Evolutionary conservation across 2,888 invertebrate genomes (phyloP).

Genomic region (Mesochorus sp.): DNA sequence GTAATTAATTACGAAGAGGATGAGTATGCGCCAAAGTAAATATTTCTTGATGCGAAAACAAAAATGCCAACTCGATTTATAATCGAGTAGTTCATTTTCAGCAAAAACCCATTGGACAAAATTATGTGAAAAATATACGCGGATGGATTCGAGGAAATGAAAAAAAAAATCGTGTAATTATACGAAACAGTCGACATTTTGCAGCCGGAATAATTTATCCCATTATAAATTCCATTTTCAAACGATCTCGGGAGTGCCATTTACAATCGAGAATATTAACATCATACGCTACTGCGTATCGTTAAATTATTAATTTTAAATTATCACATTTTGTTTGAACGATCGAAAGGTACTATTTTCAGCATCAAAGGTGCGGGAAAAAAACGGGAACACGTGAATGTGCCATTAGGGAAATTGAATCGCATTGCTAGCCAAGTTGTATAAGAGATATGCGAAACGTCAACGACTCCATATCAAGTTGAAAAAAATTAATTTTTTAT

Average conservation of each 20-base stretch:
- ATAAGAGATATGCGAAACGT: no score
- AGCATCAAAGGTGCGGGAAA: neutral
- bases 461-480: no score
- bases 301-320: neutral
- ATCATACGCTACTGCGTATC: neutral
- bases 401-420: conserved; percentile 45
- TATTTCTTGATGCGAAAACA: no score
- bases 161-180: conserved; percentile 3
- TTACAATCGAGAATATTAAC: neutral
- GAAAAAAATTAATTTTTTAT: conserved; percentile 11
- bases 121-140: neutral
- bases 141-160: neutral
- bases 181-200: neutral
- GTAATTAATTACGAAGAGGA: no score
- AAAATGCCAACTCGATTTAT: no score
- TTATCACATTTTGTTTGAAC: neutral
- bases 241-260: neutral
- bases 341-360: neutral
- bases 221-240: neutral
- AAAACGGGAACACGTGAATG: neutral
- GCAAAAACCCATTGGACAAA: no score
- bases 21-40: no score
- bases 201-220: conserved; percentile 2
- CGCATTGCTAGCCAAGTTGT: conserved; percentile 37
- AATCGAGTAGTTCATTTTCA: no score